Base-by-base conservation (phyloP, 1,140 invertebrate genomes). In the Apis cerana region DNA sequence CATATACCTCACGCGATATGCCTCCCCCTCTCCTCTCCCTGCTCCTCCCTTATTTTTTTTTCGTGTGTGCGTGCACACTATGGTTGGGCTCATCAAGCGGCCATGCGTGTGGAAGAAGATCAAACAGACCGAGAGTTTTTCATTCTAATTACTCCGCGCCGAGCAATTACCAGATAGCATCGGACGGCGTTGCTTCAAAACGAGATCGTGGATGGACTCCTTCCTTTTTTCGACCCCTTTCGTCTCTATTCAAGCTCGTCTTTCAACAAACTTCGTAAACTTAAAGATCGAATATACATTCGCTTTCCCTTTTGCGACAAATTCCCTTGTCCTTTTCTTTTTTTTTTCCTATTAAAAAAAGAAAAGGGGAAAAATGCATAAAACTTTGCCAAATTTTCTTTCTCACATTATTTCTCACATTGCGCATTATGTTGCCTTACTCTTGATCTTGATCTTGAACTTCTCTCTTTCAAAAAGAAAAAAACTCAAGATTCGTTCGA, bases 51-150 rank as follows among this genome's bases (percentile, higher is more conserved):
- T 23, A 1, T 62, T 62, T 54, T 7, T n/a, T 9, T n/a, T 59
- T 12, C 33, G 10, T 21, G 71, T 43, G 33, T 43, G 27, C 15
- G 54, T 71, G 64, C 68, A 52, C 43, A 84, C 81, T 68, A 48
- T 71, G 52, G 79, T 85, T 89, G 87, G 88, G 87, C 88, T 91
- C 91, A 89, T 92, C 88, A 88, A 89, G 79, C 70, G 77, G 72
- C 75, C 62, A 64, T 71, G 85, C 75, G 74, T 64, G 76, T 62
- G 54, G 67, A 83, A 64, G 67, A 84, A 90, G 84, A 93, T 93
- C 91, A 92, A 93, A 93, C 91, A 90, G 91, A 90, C 91, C 91
- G 92, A 86, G 91, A 91, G 90, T 91, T 91, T 93, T 90, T 93
- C 90, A 92, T 93, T 92, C 91, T 92, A 91, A 93, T 93, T 92